Base-by-base conservation (phyloP, 2,888 invertebrate genomes). In the Hemicrepidius hirtus region DNA sequence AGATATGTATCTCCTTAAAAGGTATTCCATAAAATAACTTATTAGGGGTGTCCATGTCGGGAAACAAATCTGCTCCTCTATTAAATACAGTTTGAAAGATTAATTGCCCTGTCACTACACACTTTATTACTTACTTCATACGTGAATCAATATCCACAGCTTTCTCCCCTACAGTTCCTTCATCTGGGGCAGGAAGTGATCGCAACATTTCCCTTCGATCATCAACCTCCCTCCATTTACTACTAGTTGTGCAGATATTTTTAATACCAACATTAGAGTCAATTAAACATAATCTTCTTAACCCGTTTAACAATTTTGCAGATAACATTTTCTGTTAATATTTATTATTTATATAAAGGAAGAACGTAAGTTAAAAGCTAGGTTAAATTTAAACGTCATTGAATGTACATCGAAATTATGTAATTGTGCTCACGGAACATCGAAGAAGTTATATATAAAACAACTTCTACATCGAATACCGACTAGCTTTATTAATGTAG, bases 1-100 rank as follows among this genome's bases (percentile, higher is more conserved):
- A 91, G 69, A 98, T 90, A 0, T 97, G 97, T 62, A 98, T 83
- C 57, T 96, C 92, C 83, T 92, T 91, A 84, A 92, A 98, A 1
- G 91, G 90, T 0, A 92, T 86, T 0, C 96, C 96, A 83, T 94
- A 90, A 81, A 95, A 95, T 2, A 96, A 82, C 80, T 87, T 87
- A 72, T 91, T 89, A 40, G 93, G 92, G 0, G 96, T 95, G 64
- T 91, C 89, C 69, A 88, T 87, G 82, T 93, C 92, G 0, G 96
- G 96, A 82, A 95, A 95, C 76, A 93, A 85, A 74, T 91, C 90
- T 63, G 89, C 88, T 82, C 91, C 91, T 68, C 95, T 95, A 83
- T 57, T 89, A 88, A 77, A 37, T 13, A 13, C 4, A n/a, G n/a
- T n/a, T n/a, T n/a, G n/a, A n/a, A n/a, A n/a, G n/a, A n/a, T n/a